These are phyloP conservation scores for Standfussiana lucernea DNA, from an alignment of 2,888 invertebrate species.

Conservation along the genomic window DNA sequence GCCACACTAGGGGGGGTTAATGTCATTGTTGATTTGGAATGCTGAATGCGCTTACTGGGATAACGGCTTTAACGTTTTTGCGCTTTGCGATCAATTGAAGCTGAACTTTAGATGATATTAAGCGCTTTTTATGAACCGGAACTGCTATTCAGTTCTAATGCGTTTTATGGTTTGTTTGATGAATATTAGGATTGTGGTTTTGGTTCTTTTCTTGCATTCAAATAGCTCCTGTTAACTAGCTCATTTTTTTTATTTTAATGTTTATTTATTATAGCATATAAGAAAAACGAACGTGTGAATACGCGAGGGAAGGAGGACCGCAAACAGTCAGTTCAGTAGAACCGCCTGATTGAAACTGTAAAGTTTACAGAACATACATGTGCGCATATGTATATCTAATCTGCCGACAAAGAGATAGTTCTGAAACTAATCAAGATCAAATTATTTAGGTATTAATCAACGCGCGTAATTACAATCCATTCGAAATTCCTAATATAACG, in stretches of 20 bases:
- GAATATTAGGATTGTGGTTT: background rate
- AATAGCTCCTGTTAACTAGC: background rate
- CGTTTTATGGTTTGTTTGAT: constrained; percentile 31
- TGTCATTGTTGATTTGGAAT: constrained; percentile 89
- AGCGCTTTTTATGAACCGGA: constrained; percentile 61
- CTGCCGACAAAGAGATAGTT: constrained; percentile 5
- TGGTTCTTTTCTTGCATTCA: background rate
- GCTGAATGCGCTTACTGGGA: constrained; percentile 86
- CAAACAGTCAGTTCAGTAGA: background rate
- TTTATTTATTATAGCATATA: background rate
- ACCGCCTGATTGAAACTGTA: background rate
- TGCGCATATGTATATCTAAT: background rate
- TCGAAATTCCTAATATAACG: constrained; percentile 50
- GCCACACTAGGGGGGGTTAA: constrained; percentile 89
- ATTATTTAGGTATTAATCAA: constrained; percentile 48
- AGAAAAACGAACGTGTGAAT: background rate
- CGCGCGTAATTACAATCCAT: constrained; percentile 38
- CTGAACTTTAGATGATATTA: constrained; percentile 70
- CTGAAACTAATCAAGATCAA: constrained; percentile 46
- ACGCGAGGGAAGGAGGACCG: too few relatives aligned
- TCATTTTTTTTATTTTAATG: background rate
- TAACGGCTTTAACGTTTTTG: constrained; percentile 77
- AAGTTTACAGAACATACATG: background rate
- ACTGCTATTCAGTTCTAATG: constrained; percentile 49
- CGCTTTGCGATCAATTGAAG: constrained; percentile 69